Evolutionary conservation across 2,113 vertebrate genomes (phyloP).

Genomic region (Aramus guarauna): DNA sequence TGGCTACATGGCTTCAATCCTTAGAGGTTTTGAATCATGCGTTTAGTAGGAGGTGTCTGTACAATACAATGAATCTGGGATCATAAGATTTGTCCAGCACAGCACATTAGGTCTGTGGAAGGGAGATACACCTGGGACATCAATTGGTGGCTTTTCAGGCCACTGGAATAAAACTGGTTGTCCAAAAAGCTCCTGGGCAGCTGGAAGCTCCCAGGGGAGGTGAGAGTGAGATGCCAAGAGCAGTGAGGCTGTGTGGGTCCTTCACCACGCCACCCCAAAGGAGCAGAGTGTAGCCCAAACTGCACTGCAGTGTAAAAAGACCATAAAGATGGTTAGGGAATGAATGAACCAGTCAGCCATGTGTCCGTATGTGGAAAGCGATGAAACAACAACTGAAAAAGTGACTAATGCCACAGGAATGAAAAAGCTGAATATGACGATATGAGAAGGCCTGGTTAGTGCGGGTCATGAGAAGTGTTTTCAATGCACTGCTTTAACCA

Average conservation of each 20-base stretch:
- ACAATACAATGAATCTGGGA: neutral
- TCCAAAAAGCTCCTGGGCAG: neutral
- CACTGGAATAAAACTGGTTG: neutral
- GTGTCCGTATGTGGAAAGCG: accelerated
- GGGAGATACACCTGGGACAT: neutral
- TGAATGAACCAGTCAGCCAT: neutral
- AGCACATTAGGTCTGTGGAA: neutral
- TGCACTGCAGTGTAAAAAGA: neutral
- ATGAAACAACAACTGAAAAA: neutral
- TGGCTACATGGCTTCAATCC: neutral
- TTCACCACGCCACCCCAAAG: neutral
- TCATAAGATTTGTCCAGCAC: neutral
- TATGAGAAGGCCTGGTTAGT: neutral
- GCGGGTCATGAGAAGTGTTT: neutral
- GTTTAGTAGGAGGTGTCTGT: neutral
- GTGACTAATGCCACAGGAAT: neutral
- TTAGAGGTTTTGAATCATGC: neutral
- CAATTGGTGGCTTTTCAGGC: neutral
- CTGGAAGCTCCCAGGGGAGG: neutral
- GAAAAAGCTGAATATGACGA: neutral
- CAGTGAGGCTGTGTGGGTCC: neutral
- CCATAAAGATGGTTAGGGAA: neutral
- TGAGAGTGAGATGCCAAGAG: neutral
- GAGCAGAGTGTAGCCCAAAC: neutral
- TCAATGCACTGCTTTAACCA: neutral